Evolutionary conservation across 92 coral and sea anemone species (phyloP), one percentile per base, ranked within the genome.

Genomic region (Epizoanthus stellaris): DNA sequence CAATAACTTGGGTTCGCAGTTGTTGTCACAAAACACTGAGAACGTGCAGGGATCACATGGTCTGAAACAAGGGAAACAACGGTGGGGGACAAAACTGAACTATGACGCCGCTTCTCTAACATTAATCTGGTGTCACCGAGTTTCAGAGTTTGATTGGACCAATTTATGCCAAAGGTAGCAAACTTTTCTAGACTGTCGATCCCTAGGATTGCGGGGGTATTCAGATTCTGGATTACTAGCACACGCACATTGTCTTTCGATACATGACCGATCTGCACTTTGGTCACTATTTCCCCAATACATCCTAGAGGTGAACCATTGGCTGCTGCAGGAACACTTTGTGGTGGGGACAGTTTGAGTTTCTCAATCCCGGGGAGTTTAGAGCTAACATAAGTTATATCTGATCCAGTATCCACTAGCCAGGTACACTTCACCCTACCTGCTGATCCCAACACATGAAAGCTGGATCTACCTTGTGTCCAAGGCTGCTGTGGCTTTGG

Each of bases 331-430:
- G 61, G 89, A 12, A 47, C 70, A 64, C 82, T 87, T 54, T 87
- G 47, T 40, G 81, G 81, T 69, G 64, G 84, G 76, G 49, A 59
- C 0, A 82, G 83, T 30, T 73, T 82, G 53, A 75, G 69, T 4
- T 81, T 73, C 10, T 49, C 83, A 17, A 52, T 75, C 9, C 77
- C 87, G 30, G 87, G 83, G 0, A 72, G 80, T 63, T 80, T 64
- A 3, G 87, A 82, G 75, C 76, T 81, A 4, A 81, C 53, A 81
- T 82, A 81, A n/a, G 82, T 82, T 2, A 87, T 71, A 82, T 81
- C 79, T 20, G 76, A 82, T 23, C 87, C 90, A 23, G 90, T 82
- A 71, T 87, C 90, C 63, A 82, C 68, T 62, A 86, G 72, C 85
- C 73, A 42, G 16, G 77, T 76, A 30, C 88, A 68, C 62, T 34